Percentiles rank a stretch among this genome's conserved stretches.
Evolutionary conservation across 2,888 invertebrate genomes (phyloP).

Genomic region (Drosophila anceps): DNA sequence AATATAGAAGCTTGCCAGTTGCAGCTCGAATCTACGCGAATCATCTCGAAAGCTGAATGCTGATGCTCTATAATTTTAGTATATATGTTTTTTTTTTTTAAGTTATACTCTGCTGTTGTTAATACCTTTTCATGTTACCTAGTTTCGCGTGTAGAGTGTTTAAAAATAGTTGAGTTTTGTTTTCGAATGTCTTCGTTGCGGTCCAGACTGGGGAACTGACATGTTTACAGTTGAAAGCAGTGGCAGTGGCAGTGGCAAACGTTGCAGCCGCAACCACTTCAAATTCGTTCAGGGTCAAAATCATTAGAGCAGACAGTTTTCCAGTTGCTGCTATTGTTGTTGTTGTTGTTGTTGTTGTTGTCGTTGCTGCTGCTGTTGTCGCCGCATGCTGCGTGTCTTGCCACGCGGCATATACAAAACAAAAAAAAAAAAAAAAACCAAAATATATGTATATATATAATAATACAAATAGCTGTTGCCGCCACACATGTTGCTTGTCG

Average conservation of each 20-base stretch:
- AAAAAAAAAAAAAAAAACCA: background rate
- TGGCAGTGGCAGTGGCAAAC: constrained; percentile 26
- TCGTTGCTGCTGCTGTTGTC: constrained; percentile 17
- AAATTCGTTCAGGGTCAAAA: constrained; percentile 80
- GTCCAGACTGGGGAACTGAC: constrained; percentile 26
- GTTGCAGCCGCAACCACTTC: constrained; percentile 65
- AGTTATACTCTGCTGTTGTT: background rate
- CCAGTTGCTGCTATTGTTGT: constrained; percentile 17
- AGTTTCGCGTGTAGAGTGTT: constrained; percentile 9
- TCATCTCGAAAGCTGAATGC: background rate
- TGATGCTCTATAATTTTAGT: background rate
- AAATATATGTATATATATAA: background rate
- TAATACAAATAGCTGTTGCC: constrained; percentile 23
- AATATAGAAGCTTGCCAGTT: too few relatives aligned
- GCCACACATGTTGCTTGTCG: constrained; percentile 60
- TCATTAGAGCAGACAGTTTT: constrained; percentile 69
- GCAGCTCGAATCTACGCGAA: too few relatives aligned
- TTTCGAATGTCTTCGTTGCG: constrained; percentile 8
- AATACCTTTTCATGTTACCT: background rate
- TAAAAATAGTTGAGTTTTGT: constrained; percentile 47
- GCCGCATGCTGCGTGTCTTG: constrained; percentile 58
- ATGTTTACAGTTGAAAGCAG: constrained; percentile 56
- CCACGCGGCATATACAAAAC: constrained; percentile 65
- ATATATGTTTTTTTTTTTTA: background rate
- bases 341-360: constrained; percentile 6